Evolutionary conservation across 1,140 invertebrate species (phyloP), one percentile per base, ranked within the genome.

Genomic region (Ruditapes philippinarum): DNA sequence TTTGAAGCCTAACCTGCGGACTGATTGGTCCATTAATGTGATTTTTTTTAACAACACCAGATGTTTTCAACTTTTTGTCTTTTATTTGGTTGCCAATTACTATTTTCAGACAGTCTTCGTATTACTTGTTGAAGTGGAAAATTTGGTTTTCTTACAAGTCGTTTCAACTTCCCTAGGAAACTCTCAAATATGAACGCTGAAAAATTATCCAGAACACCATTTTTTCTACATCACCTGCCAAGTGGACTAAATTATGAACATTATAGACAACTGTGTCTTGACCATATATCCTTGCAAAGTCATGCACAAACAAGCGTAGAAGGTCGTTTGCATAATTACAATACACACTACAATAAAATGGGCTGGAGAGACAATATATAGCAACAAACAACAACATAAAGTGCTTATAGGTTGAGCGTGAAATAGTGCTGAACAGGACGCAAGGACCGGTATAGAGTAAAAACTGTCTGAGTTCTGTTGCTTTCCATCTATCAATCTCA

Each of bases 141-240:
- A n/a, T n/a, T n/a, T n/a, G n/a, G n/a, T n/a, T n/a, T n/a, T n/a
- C n/a, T 83, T 25, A 95, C 62, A 17, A 92, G 38, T 54, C 89
- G 92, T 92, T 96, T 96, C 38, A 96, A 91, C 70, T 91, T 80
- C 68, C 92, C 83, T 62, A 96, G 89, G 85, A 92, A 94, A 90
- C 95, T 96, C 93, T 96, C 96, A 95, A 96, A 96, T 36, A 91
- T 79, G 91, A 96, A 96, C 31, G 95, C 91, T 51, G 94, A 95
- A 73, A 92, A 94, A 42, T 88, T 91, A 83, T 96, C 95, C 36
- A 96, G 87, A 49, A 89, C 17, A 4, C 96, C 96, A 93, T 19
- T 86, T 86, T 91, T 84, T 82, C 14, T n/a, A 94, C 95, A 93
- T 96, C 95, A 89, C 93, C 89, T 65, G 92, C 80, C 40, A 96